A percentile compares a stretch with the other conserved stretches of the same genome.
These are phyloP conservation scores for Erpobdella octoculata DNA, from an alignment of 2,888 invertebrate genomes.

Conservation along the genomic window DNA sequence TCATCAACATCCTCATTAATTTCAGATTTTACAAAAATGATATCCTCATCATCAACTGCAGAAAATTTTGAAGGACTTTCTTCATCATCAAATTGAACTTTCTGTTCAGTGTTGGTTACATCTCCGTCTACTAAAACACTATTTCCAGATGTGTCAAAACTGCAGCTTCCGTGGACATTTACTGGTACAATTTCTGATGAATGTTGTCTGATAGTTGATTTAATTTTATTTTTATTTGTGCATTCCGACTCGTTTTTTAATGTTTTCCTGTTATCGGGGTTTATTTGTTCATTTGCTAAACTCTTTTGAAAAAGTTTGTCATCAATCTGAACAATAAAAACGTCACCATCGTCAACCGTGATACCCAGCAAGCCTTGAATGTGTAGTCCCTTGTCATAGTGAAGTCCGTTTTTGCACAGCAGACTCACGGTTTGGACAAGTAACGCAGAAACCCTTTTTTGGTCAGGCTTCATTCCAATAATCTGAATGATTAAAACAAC, in stretches of 20 bases:
- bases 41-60: background rate
- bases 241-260: background rate
- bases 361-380: conserved; percentile 29
- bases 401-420: conserved; percentile 28
- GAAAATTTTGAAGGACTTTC: background rate
- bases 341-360: conserved; percentile 29
- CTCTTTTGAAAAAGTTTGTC: conserved; percentile 19
- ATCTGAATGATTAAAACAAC: background rate
- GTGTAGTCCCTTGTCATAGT: conserved; percentile 27
- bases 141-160: background rate
- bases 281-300: background rate
- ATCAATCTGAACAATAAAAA: conserved; percentile 29
- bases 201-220: conserved; percentile 2
- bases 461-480: conserved; percentile 27
- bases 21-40: conserved; percentile 10
- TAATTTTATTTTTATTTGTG: background rate
- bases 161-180: background rate
- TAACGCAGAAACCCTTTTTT: conserved; percentile 23
- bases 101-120: background rate
- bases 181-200: background rate
- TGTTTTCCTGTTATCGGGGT: background rate
- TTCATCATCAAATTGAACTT: background rate
- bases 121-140: background rate
- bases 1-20: background rate
- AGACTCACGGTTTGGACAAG: conserved; percentile 28